Base-by-base conservation (phyloP, 2,888 invertebrate species). In the Andrena bicolor region DNA sequence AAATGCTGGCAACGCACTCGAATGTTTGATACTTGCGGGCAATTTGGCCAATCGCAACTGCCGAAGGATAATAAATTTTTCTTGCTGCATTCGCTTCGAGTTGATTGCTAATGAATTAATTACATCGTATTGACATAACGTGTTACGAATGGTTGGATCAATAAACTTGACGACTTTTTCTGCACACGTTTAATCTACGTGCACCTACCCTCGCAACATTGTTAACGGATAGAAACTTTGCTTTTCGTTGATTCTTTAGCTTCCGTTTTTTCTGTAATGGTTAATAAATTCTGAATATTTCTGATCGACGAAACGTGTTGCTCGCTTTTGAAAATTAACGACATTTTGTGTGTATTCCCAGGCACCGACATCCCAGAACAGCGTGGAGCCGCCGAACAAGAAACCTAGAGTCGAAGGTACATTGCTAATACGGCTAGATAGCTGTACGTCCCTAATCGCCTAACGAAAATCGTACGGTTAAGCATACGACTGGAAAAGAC, bases 401-500 rank as follows among this genome's bases (percentile, higher is more conserved):
- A 93, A 92, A 86, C 76, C 86, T 30, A 89, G 92, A 89, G 83
- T 90, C 53, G 94, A 94, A 94, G 94, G 94, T 94, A 94, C 86
- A 90, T 94, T 93, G 92, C 93, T 90, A 90, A 90, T 80, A 70
- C 84, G 86, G 81, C 81, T 82, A 86, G 71, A 88, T 89, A 85
- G 76, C 35, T 74, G 77, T 89, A 83, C 86, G 77, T 83, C 81
- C 79, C 70, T 88, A 77, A 86, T 80, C 66, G 76, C 76, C 76
- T 88, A 84, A 84, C 74, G 80, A 84, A 89, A 84, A 89, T 75
- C 78, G 73, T 86, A 83, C 75, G 77, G 72, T 83, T 87, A 87
- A 84, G 78, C 82, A 83, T 90, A 89, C 82, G 84, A 83, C 78
- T 86, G 87, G 87, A 86, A 88, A 77, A 86, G 81, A 82, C 82